phyloP scores from a whole-genome alignment of 2,797 vertebrate species.

The Hybognathus amarus region DNA sequence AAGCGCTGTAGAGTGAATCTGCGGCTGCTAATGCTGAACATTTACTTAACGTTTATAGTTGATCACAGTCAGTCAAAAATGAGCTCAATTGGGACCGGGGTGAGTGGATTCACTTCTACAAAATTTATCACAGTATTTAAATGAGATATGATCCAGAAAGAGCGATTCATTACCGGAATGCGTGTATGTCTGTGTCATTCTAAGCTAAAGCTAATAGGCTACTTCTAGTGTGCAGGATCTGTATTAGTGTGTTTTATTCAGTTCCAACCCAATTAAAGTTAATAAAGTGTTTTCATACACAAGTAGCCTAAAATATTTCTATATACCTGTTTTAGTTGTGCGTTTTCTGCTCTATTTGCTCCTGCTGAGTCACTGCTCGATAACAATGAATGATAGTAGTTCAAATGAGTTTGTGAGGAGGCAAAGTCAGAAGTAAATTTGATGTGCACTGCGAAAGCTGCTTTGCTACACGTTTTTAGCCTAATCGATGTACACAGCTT shows the following conservation, averaged over 20 bases:
- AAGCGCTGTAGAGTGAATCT: slow-evolving; percentile 27
- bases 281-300: background rate
- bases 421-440: slow-evolving; percentile 65
- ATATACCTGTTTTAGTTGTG: background rate
- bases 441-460: background rate
- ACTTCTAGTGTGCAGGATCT: slow-evolving; percentile 20
- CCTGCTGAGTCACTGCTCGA: slow-evolving; percentile 58
- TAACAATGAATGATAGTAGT: slow-evolving; percentile 48
- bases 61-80: slow-evolving; percentile 68
- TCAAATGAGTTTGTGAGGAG: slow-evolving; percentile 37
- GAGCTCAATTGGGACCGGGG: slow-evolving; percentile 97
- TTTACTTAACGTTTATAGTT: background rate
- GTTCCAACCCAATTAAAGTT: background rate
- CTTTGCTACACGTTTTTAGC: background rate
- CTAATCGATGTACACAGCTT: background rate
- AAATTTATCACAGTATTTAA: background rate
- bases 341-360: background rate
- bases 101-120: slow-evolving; percentile 72
- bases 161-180: background rate
- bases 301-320: background rate
- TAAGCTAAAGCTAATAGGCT: slow-evolving; percentile 39
- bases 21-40: slow-evolving; percentile 10
- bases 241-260: background rate
- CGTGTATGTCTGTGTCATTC: slow-evolving; percentile 42
- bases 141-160: background rate